Conservation (phyloP, 1,140 invertebrate species). For the Hormaphis cornu region DNA sequence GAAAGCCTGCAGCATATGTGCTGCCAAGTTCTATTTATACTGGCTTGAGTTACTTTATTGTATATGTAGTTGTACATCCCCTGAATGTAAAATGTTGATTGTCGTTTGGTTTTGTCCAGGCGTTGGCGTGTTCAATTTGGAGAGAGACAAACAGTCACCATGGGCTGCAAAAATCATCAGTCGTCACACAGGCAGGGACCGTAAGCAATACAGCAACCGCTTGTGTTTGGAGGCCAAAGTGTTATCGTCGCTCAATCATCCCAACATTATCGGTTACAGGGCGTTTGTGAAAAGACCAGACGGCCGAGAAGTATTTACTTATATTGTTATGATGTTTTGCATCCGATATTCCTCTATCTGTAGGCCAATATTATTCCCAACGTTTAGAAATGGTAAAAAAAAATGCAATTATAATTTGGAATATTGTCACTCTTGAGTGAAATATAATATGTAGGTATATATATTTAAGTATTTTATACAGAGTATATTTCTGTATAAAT, state of each 20-base stretch:
- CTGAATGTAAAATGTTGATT: too few species aligned
- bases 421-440: too few species aligned
- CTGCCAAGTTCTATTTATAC: too few species aligned
- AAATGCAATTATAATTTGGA: too few species aligned
- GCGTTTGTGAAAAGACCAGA: conserved; percentile 53
- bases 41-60: too few species aligned
- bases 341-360: not conserved
- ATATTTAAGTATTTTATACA: too few species aligned
- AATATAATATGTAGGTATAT: too few species aligned
- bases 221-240: conserved; percentile 61
- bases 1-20: too few species aligned
- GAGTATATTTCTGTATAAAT: too few species aligned
- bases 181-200: conserved; percentile 40
- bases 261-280: conserved; percentile 73
- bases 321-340: not conserved
- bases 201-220: conserved; percentile 43
- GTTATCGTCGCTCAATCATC: conserved; percentile 60
- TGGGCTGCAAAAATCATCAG: conserved; percentile 73
- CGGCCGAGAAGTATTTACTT: conserved; percentile 43
- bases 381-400: too few species aligned
- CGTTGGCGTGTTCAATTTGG: conserved; percentile 63
- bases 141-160: conserved; percentile 64
- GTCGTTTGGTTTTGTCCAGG: conserved; percentile 55
- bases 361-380: too few species aligned
- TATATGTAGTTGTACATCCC: too few species aligned